Evolutionary conservation across 2,888 invertebrate species (phyloP), one percentile per base, ranked within the genome.

Genomic region (Gymnosoma rotundatum): DNA sequence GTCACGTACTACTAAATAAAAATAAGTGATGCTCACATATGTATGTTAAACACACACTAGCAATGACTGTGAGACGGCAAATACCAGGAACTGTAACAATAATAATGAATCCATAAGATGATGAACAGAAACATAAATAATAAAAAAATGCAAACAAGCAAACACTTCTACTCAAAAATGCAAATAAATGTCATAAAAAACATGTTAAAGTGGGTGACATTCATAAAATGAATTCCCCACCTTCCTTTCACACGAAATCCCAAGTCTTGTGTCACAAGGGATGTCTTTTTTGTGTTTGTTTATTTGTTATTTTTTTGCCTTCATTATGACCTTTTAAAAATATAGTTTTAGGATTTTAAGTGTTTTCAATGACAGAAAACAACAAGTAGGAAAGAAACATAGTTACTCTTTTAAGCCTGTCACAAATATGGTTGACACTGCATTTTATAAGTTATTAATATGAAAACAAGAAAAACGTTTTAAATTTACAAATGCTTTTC

Each of bases 171-270:
- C 73, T 73, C 80, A n/a, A 74, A 81, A 81, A 84, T 81, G 81
- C 78, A 84, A 81, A 84, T 84, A 81, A 84, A 81, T 84, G 84
- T 84, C 84, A 84, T 64, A 58, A 66, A 66, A 74, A 78, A 56
- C 81, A 81, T 84, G 81, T 56, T 84, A 70, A 81, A 84, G 84
- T 81, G 78, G 81, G 74, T 78, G 78, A 81, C 58, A 74, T 69
- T 75, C 70, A 48, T 45, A 42, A 63, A n/a, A 56, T 20, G 36
- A 48, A 67, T 61, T 70, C 45, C 20, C 32, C 32, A 3, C 3
- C 38, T 38, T 16, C 6, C 42, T 20, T 16, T 20, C 18, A n/a
- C 25, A 25, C 52, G 21, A 42, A 16, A 25, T 48, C 42, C 21
- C 45, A 42, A n/a, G 32, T 38, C 36, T 21, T 25, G 20, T 32